Evolutionary conservation across 2,113 vertebrate species (phyloP).

Genomic region (Pollachius pollachius): DNA sequence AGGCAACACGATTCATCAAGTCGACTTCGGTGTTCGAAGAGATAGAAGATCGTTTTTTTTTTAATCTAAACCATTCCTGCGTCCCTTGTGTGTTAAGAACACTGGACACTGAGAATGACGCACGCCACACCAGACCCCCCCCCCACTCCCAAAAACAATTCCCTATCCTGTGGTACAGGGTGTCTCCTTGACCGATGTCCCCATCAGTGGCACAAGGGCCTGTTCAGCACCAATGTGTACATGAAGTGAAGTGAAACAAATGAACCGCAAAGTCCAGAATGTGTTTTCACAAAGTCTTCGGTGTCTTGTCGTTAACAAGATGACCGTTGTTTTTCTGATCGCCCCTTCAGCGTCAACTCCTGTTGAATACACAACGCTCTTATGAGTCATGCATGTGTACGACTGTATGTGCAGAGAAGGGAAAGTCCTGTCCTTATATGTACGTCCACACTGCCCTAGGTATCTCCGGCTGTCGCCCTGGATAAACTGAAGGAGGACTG

Average conservation of each 20-base stretch:
- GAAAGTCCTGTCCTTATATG: not conserved
- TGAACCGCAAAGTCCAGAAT: not conserved
- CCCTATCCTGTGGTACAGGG: not conserved
- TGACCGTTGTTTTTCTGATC: not conserved
- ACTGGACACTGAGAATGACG: not conserved
- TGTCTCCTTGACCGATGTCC: constrained; percentile 20
- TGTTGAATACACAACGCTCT: not conserved
- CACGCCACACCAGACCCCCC: not conserved
- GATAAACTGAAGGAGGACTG: constrained; percentile 66
- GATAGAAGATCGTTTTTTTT: constrained; percentile 18
- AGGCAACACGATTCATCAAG: constrained; percentile 1
- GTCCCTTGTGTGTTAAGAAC: constrained; percentile 6
- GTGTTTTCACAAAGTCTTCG: not conserved
- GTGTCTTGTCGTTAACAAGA: not conserved
- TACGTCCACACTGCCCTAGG: constrained; percentile 39
- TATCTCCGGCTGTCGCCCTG: constrained; percentile 58
- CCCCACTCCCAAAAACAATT: constrained; percentile 3
- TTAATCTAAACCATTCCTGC: constrained; percentile 28
- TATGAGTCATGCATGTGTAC: not conserved
- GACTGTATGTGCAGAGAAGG: not conserved
- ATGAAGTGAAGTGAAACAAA: constrained; percentile 26
- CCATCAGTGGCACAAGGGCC: not conserved
- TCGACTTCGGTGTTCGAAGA: constrained; percentile 17
- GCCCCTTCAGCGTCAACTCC: not conserved
- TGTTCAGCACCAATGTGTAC: constrained; percentile 36